phyloP scores from a whole-genome alignment of 2,797 vertebrate genomes.

The Apogon talboti region DNA sequence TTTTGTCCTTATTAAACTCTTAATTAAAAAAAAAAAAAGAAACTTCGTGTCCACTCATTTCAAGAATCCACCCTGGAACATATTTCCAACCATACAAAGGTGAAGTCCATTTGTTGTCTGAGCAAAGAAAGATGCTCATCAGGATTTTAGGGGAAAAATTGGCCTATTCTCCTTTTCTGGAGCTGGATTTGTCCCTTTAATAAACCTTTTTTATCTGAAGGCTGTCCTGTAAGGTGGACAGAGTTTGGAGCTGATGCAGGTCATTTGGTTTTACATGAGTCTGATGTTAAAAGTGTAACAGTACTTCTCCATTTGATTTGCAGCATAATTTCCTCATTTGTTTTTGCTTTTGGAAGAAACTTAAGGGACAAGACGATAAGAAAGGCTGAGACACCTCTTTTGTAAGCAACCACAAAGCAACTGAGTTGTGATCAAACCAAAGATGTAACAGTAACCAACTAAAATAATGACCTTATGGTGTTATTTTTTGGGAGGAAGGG shows the following conservation, averaged over 20 bases:
- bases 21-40: slow-evolving; percentile 31
- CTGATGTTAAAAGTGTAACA: background rate
- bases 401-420: slow-evolving; percentile 1
- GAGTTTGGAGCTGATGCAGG: background rate
- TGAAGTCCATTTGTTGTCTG: slow-evolving; percentile 23
- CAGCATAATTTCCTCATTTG: slow-evolving; percentile 5
- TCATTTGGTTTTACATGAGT: background rate
- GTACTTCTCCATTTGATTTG: background rate
- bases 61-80: slow-evolving; percentile 50
- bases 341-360: background rate
- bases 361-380: too few relatives aligned
- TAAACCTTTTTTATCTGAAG: background rate
- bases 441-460: slow-evolving; percentile 24
- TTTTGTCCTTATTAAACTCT: slow-evolving; percentile 23
- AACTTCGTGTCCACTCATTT: slow-evolving; percentile 36
- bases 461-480: background rate
- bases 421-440: background rate
- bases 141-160: slow-evolving; percentile 27
- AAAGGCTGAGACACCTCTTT: background rate
- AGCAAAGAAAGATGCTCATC: slow-evolving; percentile 2
- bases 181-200: slow-evolving; percentile 28
- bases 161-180: slow-evolving; percentile 30
- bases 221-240: background rate
- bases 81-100: slow-evolving; percentile 16
- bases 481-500: background rate